These are phyloP conservation scores for Pycnonotus jocosus DNA, from an alignment of 2,113 vertebrate genomes.

Conservation along the genomic window DNA sequence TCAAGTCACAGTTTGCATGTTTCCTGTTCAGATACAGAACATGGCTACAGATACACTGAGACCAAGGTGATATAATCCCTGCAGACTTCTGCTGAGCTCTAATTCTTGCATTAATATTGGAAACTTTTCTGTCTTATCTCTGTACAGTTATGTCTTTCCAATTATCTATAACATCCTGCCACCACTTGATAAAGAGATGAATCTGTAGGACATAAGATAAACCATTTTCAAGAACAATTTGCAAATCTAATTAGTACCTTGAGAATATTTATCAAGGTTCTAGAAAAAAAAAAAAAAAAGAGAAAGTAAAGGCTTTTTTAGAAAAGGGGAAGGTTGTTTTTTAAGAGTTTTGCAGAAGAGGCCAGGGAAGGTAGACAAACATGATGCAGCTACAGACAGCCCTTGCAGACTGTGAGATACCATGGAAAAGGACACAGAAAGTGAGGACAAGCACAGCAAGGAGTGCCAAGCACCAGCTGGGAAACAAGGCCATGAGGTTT, in stretches of 20 bases:
- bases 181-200: background rate
- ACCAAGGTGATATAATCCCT: background rate
- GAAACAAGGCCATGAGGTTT: background rate
- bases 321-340: background rate
- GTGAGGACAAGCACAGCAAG: rapidly evolving
- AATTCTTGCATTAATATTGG: background rate
- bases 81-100: background rate
- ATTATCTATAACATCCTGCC: background rate
- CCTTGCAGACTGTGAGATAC: background rate
- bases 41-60: background rate
- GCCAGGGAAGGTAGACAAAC: background rate
- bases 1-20: background rate
- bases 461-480: background rate
- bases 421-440: background rate
- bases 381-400: background rate
- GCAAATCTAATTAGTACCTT: background rate
- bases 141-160: background rate
- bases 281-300: background rate
- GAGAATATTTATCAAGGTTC: background rate
- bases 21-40: background rate
- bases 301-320: background rate
- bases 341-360: background rate
- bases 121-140: background rate
- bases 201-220: background rate
- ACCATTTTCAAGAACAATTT: background rate